Evolutionary conservation across 2,113 vertebrate genomes (phyloP), one percentile per base, ranked within the genome.

Genomic region (Scalopus aquaticus): DNA sequence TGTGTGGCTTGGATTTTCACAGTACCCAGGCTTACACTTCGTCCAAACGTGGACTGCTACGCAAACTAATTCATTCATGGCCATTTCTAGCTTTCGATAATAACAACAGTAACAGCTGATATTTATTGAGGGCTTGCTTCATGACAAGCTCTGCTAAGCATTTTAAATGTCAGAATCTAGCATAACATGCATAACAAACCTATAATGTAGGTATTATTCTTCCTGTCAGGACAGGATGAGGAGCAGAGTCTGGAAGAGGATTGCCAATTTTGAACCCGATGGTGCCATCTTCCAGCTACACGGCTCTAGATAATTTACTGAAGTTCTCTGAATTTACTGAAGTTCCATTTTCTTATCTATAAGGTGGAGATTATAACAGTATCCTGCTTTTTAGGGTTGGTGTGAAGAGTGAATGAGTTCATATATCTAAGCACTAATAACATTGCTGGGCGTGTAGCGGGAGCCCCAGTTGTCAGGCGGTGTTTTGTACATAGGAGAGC

Each of bases 321-420:
- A 72, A 32, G 62, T 81, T 84, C 58, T 94, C 20, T 44, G 56
- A n/a, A n/a, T n/a, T n/a, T 39, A 28, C 49, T 54, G n/a, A n/a
- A n/a, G n/a, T n/a, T 94, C 49, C n/a, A 35, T 81, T 90, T 92
- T 88, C 65, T 93, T 42, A 80, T 62, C n/a, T 83, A 39, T 60
- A 72, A 89, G 74, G 44, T 67, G 56, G 88, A 39, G 19, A 67
- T 85, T 81, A n/a, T 84, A 56, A 76, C 28, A 67, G 8, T 37
- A 28, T 32, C 35, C 13, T 51, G 20, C 32, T 58, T 54, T 62
- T 51, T 30, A 80, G 64, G 19, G n/a, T 83, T 56, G 35, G 28
- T 70, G 35, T 83, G 35, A 78, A 58, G 51, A 67, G 26, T 26
- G 20, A 88, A n/a, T n/a, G 26, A 70, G 15, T 78, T 64, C 54